phyloP scores from a whole-genome alignment of 2,888 invertebrate genomes.

The Peribatodes rhomboidaria region DNA sequence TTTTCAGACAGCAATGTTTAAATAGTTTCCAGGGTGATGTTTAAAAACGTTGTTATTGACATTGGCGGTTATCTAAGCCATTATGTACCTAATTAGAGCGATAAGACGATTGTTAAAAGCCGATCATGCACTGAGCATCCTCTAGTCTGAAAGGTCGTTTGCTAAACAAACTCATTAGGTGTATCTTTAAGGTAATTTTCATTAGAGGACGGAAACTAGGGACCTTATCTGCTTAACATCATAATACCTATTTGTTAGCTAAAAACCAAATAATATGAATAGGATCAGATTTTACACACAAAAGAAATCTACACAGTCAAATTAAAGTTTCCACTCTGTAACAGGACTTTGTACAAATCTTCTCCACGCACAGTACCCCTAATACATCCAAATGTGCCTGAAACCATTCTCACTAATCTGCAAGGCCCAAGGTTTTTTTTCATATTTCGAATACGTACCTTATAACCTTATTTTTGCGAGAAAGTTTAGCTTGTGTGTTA shows the following conservation, averaged over 20 bases:
- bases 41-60: constrained; percentile 37
- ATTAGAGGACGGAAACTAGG: background rate
- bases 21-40: constrained; percentile 49
- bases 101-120: constrained; percentile 54
- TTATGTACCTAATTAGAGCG: constrained; percentile 50
- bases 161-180: constrained; percentile 1
- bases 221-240: too few species aligned
- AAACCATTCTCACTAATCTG: too few species aligned
- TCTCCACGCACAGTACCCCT: too few species aligned
- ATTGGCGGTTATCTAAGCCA: constrained; percentile 48
- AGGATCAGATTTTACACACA: too few species aligned
- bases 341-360: too few species aligned
- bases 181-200: constrained; percentile 5
- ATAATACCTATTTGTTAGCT: background rate
- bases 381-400: too few species aligned
- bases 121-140: constrained; percentile 41
- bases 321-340: too few species aligned
- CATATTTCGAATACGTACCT: too few species aligned
- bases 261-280: background rate
- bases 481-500: too few species aligned
- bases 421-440: too few species aligned
- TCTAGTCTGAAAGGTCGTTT: constrained; percentile 16
- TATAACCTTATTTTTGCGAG: too few species aligned
- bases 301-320: too few species aligned
- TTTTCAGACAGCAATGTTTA: constrained; percentile 47